Conservation (phyloP, 1,140 invertebrate species). For the Acromyrmex echinatior region DNA sequence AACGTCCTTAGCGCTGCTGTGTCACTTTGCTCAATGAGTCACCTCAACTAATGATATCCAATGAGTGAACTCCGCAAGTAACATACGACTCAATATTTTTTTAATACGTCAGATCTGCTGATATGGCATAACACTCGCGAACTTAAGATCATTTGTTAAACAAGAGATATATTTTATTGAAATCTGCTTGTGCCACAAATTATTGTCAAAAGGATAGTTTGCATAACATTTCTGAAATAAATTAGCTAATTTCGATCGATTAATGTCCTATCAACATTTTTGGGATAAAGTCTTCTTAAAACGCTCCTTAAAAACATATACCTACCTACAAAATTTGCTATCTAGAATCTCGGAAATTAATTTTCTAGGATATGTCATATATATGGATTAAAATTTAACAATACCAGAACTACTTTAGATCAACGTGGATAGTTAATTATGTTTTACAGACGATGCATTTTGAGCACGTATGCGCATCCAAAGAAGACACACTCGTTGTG, state of each 20-base stretch:
- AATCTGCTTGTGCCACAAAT: neutral
- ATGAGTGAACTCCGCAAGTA: conserved; percentile 17
- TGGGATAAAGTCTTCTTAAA: neutral
- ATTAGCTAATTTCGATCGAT: neutral
- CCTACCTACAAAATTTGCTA: neutral
- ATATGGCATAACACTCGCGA: neutral
- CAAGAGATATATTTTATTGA: neutral
- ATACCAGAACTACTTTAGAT: conserved; percentile 40
- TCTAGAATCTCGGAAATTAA: conserved; percentile 15
- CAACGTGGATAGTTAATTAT: neutral
- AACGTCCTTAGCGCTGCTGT: conserved; percentile 49
- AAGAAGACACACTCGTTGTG: conserved; percentile 34
- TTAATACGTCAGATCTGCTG: neutral
- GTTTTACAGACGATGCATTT: conserved; percentile 32
- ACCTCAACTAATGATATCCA: conserved; percentile 64
- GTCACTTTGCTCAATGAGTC: conserved; percentile 61
- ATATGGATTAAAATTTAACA: conserved; percentile 23
- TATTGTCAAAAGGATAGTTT: neutral
- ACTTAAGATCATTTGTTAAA: neutral
- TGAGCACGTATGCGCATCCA: conserved; percentile 40
- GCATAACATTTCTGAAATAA: neutral
- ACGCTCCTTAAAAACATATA: neutral
- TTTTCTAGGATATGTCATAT: conserved; percentile 3
- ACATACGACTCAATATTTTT: neutral
- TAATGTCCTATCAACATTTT: neutral